Percentiles rank a stretch among this genome's conserved stretches.
phyloP scores from a whole-genome alignment of 37 sponge, comb jelly and placozoan genomes.

The Sycon ciliatum region DNA sequence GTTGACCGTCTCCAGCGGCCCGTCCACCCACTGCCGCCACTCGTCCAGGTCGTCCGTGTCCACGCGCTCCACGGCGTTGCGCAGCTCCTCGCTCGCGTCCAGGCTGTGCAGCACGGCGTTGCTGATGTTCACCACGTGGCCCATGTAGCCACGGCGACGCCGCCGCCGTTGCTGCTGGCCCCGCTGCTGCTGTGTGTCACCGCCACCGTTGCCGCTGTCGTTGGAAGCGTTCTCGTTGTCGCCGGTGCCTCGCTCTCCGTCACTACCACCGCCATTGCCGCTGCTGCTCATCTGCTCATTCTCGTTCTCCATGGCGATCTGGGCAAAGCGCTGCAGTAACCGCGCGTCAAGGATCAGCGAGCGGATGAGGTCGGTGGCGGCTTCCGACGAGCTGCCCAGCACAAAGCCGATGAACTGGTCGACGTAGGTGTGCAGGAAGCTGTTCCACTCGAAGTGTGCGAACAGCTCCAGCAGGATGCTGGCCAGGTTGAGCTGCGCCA shows the following conservation, averaged over 20 bases:
- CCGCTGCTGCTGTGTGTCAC: too few species aligned
- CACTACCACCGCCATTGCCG: too few species aligned
- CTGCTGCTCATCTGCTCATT: too few species aligned
- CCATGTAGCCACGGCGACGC: slow-evolving; percentile 73
- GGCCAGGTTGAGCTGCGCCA: slow-evolving; percentile 34
- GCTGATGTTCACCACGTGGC: slow-evolving; percentile 53
- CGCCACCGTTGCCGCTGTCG: too few species aligned
- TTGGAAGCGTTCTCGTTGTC: too few species aligned
- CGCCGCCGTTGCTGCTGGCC: too few species aligned
- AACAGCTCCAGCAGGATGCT: slow-evolving; percentile 40
- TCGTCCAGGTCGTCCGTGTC: slow-evolving; percentile 25
- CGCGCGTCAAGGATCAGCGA: too few species aligned
- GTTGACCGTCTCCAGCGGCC: slow-evolving; percentile 51
- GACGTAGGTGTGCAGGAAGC: slow-evolving; percentile 13
- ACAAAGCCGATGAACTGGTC: slow-evolving; percentile 2
- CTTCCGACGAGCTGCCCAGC: too few species aligned
- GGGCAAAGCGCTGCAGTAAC: too few species aligned
- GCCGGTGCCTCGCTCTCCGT: too few species aligned
- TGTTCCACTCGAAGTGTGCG: not conserved
- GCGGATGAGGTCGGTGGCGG: too few species aligned
- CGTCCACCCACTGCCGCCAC: slow-evolving; percentile 52
- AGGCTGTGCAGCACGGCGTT: slow-evolving; percentile 24
- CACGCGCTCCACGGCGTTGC: slow-evolving; percentile 10
- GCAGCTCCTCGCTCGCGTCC: slow-evolving; percentile 1
- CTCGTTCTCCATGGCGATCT: too few species aligned